These are phyloP conservation scores for Jordanella pulchra DNA, from an alignment of 2,797 vertebrate species.

Conservation along the genomic window DNA sequence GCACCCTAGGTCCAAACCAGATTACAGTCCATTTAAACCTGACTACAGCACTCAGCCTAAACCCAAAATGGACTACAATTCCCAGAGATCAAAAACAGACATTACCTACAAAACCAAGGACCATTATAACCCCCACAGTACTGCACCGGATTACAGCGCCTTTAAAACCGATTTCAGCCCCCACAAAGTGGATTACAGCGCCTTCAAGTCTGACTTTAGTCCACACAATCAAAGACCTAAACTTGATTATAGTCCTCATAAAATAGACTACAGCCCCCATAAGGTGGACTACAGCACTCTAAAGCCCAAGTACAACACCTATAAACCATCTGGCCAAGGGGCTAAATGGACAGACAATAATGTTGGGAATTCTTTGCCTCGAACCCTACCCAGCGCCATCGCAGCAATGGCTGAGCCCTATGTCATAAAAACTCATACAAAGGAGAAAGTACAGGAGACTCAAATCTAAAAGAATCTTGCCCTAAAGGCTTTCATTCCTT, in stretches of 20 bases:
- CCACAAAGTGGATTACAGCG: slow-evolving; percentile 77
- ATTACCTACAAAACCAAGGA: slow-evolving; percentile 72
- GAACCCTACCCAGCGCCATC: slow-evolving; percentile 88
- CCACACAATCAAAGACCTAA: slow-evolving; percentile 76
- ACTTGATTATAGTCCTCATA: slow-evolving; percentile 80
- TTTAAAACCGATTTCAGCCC: slow-evolving; percentile 77
- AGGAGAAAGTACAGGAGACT: slow-evolving; percentile 99
- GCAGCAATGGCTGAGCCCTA: slow-evolving; percentile 88
- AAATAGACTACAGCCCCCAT: slow-evolving; percentile 77
- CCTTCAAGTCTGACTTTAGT: slow-evolving; percentile 79
- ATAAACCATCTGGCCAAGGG: slow-evolving; percentile 88
- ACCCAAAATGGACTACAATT: slow-evolving; percentile 75
- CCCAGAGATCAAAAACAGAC: slow-evolving; percentile 74
- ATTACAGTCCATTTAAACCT: slow-evolving; percentile 75
- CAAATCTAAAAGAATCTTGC: slow-evolving; percentile 85
- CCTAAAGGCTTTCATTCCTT: slow-evolving; percentile 34
- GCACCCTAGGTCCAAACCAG: slow-evolving; percentile 72
- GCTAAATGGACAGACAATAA: slow-evolving; percentile 98
- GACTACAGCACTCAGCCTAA: slow-evolving; percentile 80
- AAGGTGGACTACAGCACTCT: slow-evolving; percentile 78
- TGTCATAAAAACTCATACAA: slow-evolving; percentile 93
- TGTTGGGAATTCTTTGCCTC: slow-evolving; percentile 93
- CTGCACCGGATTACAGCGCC: slow-evolving; percentile 72
- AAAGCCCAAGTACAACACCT: slow-evolving; percentile 91
- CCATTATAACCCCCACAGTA: slow-evolving; percentile 72